Percentiles rank a stretch among this genome's conserved stretches.
These are phyloP conservation scores for Echinops telfairi DNA, from an alignment of 2,113 vertebrate species.

Conservation along the genomic window DNA sequence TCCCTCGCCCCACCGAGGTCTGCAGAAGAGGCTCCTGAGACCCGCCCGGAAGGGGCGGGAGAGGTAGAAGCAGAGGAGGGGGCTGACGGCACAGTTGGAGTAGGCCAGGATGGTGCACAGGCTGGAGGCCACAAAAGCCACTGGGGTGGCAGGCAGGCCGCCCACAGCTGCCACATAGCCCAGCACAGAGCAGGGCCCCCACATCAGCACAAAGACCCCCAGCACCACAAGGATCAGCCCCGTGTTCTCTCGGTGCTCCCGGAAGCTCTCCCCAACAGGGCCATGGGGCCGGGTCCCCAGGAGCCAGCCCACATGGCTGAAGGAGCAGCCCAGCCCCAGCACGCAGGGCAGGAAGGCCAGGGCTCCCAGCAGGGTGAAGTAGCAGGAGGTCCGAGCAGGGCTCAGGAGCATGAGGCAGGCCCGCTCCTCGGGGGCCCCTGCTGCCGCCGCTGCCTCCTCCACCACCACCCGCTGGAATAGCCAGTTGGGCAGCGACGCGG, in stretches of 20 bases:
- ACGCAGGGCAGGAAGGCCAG: slow-evolving; percentile 68
- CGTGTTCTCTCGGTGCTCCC: slow-evolving; percentile 41
- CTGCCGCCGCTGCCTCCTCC: neutral
- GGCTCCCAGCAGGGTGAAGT: slow-evolving; percentile 63
- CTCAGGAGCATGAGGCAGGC: slow-evolving; percentile 63
- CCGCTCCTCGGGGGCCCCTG: fast-evolving
- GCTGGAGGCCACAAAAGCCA: slow-evolving; percentile 44
- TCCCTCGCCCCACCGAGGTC: neutral
- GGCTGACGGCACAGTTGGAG: slow-evolving; percentile 64
- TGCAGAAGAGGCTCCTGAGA: slow-evolving; percentile 39
- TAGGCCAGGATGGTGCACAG: slow-evolving; percentile 64
- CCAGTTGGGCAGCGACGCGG: neutral
- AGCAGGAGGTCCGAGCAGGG: slow-evolving; percentile 1
- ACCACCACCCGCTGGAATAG: slow-evolving; percentile 38
- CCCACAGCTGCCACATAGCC: slow-evolving; percentile 8
- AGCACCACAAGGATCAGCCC: slow-evolving; percentile 39
- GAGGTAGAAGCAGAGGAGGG: slow-evolving; percentile 69
- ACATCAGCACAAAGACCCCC: slow-evolving; percentile 55
- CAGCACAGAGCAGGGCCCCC: slow-evolving; percentile 65
- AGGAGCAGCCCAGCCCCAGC: slow-evolving; percentile 62
- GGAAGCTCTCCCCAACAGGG: fast-evolving
- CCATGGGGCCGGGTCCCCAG: neutral
- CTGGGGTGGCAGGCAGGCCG: neutral
- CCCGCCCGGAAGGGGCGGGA: slow-evolving; percentile 44
- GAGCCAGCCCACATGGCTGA: slow-evolving; percentile 52